phyloP scores from a whole-genome alignment of 2,797 vertebrate genomes.

The Syngnathus acus region DNA sequence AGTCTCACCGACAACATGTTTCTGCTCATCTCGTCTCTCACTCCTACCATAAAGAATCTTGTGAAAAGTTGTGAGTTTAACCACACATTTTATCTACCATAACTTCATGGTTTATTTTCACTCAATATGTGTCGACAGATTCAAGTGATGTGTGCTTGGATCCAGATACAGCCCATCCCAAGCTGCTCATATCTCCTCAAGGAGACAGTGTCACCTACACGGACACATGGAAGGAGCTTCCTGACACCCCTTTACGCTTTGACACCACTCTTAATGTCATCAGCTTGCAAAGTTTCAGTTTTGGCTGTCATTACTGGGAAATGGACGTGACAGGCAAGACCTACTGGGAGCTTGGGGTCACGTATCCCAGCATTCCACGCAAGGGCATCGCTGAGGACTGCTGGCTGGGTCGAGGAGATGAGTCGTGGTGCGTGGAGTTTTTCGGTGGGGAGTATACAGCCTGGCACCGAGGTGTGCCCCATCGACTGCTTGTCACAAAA shows the following conservation, averaged over 20 bases:
- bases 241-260: constrained; percentile 64
- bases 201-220: constrained; percentile 65
- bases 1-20: constrained; percentile 66
- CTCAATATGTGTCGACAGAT: constrained; percentile 49
- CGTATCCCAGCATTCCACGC: constrained; percentile 67
- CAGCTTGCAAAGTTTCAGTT: constrained; percentile 58
- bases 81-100: neutral
- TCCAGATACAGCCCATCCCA: constrained; percentile 71
- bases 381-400: constrained; percentile 70
- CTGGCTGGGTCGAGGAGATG: constrained; percentile 69
- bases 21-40: constrained; percentile 66
- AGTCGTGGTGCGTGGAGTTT: constrained; percentile 75
- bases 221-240: constrained; percentile 66
- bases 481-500: constrained; percentile 57
- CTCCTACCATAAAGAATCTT: constrained; percentile 67
- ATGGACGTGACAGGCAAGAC: constrained; percentile 71
- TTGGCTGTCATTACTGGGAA: constrained; percentile 74
- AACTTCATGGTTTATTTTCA: neutral
- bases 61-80: constrained; percentile 68
- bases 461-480: constrained; percentile 70
- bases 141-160: constrained; percentile 63
- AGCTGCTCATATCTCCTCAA: constrained; percentile 64
- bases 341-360: constrained; percentile 77
- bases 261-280: constrained; percentile 75
- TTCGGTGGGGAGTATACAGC: constrained; percentile 74